Evolutionary conservation across 2,113 vertebrate species (phyloP), one percentile per base, ranked within the genome.

Genomic region (Microcebus jonahi): DNA sequence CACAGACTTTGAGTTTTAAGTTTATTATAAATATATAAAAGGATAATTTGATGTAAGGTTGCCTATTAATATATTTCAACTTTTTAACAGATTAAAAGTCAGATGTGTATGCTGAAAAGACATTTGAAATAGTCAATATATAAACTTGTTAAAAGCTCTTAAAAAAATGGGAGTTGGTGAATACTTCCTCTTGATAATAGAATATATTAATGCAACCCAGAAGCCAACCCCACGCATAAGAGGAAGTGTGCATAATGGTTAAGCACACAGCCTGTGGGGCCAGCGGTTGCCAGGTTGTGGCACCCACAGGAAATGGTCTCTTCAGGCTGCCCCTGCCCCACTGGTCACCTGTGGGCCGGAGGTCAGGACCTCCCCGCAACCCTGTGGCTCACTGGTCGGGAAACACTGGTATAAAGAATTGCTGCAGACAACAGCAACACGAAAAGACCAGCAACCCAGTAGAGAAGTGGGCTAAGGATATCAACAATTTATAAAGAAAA

Each of bases 301-400:
- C 4, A 27, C 48, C 20, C 8, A 17, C 34, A 15, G 61, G 4
- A 18, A 57, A 11, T 3, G 25, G 90, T 23, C 4, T n/a, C 8
- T 12, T 67, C 45, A 17, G 59, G 45, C 45, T 77, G 12, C 34
- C 45, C 17, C 20, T 12, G 45, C 25, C 14, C 15, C 45, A 67
- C 27, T 27, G 70, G 11, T 29, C 70, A 34, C 17, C 48, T 17
- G 29, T 27, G 71, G 14, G 14, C n/a, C 1, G 31, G 15, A 36
- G 29, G 21, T 42, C 48, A 68, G 3, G 6, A 45, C 3, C 9
- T 29, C 27, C n/a, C 0, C 21, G 18, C 36, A 25, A 7, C 61
- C 36, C 21, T 50, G 17, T 61, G 23, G 8, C n/a, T 9, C 4
- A 2, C 53, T 31, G 3, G 3, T 36, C 9, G 0, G 21, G 25